Percentiles rank a stretch among this genome's conserved stretches.
These are phyloP conservation scores for Microtus ochrogaster DNA, from an alignment of 2,113 vertebrate species.

Conservation along the genomic window DNA sequence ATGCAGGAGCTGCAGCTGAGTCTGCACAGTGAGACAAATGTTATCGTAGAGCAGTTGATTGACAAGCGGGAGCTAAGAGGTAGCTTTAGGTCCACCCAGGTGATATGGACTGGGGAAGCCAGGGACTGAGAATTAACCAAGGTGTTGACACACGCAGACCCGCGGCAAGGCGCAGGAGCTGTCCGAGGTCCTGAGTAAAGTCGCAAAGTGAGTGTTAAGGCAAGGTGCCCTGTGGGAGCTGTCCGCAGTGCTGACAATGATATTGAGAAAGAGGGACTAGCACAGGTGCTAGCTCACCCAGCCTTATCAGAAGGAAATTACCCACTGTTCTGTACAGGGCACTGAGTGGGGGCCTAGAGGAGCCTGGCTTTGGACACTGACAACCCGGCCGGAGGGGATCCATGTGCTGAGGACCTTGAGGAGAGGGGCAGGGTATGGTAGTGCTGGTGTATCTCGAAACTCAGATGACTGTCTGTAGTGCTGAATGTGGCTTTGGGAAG, in stretches of 20 bases:
- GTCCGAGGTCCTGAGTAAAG: conserved; percentile 38
- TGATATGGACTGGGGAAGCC: not conserved
- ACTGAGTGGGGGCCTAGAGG: not conserved
- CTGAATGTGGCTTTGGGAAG: not conserved
- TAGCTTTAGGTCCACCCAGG: conserved; percentile 88
- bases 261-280: not conserved
- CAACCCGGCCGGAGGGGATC: not conserved
- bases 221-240: not conserved
- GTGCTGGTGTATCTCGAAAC: not conserved
- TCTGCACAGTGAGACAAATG: conserved; percentile 70
- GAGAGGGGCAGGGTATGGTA: no score
- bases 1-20: conserved; percentile 84
- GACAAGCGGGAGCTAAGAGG: conserved; percentile 83
- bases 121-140: not conserved
- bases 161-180: not conserved
- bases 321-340: no score
- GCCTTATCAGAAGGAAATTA: no score
- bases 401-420: not conserved
- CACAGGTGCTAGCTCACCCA: not conserved
- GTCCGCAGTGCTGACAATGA: not conserved
- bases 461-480: not conserved
- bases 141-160: fast-evolving
- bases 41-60: conserved; percentile 86
- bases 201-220: not conserved
- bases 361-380: not conserved